phyloP scores from a whole-genome alignment of 2,888 invertebrate species.

The Cephalotes varians region DNA sequence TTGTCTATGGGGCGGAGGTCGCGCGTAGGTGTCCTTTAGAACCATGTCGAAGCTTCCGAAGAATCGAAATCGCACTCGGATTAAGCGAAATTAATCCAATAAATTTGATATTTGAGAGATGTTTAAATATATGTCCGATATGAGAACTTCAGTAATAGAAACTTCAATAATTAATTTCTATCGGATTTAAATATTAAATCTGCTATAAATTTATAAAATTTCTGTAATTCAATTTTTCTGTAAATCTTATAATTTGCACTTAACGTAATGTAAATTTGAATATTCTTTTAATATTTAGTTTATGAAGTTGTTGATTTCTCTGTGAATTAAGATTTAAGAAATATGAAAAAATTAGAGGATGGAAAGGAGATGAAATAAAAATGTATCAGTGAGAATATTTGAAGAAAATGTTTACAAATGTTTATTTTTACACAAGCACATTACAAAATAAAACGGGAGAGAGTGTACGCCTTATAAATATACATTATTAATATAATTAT shows the following conservation, averaged over 20 bases:
- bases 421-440: slow-evolving; percentile 74
- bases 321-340: not conserved
- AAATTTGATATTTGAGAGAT: not conserved
- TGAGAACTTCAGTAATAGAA: not conserved
- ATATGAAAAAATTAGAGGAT: not conserved
- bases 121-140: not conserved
- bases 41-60: slow-evolving; percentile 4
- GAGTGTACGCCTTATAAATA: slow-evolving; percentile 68
- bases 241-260: not conserved
- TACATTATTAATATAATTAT: slow-evolving; percentile 42
- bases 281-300: not conserved
- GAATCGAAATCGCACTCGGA: not conserved
- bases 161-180: slow-evolving; percentile 3
- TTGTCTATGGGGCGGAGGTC: slow-evolving; percentile 55
- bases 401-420: slow-evolving; percentile 41
- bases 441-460: slow-evolving; percentile 69
- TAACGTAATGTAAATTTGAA: not conserved
- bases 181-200: not conserved
- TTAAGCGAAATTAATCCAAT: not conserved
- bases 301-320: not conserved
- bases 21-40: slow-evolving; percentile 52
- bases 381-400: not conserved
- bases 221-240: not conserved
- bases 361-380: not conserved
- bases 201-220: not conserved